A percentile compares a stretch with the other conserved stretches of the same genome.
Evolutionary conservation across 2,797 vertebrate genomes (phyloP).

Genomic region (Pipistrellus kuhlii): DNA sequence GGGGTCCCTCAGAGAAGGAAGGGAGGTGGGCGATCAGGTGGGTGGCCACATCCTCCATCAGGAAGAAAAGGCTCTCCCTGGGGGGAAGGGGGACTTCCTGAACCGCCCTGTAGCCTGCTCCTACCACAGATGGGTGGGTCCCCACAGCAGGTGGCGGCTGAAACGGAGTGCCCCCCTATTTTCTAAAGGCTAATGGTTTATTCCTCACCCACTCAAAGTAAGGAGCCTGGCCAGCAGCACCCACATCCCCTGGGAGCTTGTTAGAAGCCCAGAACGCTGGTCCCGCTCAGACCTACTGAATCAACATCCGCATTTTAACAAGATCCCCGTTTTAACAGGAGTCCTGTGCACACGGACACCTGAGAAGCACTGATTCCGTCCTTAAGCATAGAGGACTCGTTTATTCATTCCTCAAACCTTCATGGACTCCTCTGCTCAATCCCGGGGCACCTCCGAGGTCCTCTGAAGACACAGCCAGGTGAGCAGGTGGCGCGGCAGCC

Average conservation of each 20-base stretch:
- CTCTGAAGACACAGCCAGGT: background rate
- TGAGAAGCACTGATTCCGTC: background rate
- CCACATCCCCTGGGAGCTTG: background rate
- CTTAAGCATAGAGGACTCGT: background rate
- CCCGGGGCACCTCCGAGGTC: background rate
- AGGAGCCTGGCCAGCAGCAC: background rate
- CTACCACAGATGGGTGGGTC: background rate
- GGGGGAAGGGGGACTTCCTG: background rate
- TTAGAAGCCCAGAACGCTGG: background rate
- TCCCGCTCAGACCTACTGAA: background rate
- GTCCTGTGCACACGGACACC: background rate
- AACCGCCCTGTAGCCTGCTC: background rate
- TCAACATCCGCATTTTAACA: background rate
- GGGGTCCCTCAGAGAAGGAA: background rate
- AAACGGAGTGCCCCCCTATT: background rate
- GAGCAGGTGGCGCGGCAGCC: background rate
- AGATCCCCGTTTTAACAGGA: background rate
- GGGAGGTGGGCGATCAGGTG: fast-evolving
- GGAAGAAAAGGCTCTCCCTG: background rate
- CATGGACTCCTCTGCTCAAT: background rate
- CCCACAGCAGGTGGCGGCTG: background rate
- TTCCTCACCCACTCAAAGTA: background rate
- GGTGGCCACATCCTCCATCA: background rate
- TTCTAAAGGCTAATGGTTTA: background rate
- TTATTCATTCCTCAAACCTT: background rate